Base-by-base conservation (phyloP, 2,888 invertebrate genomes). In the Stictocephala bisonia region DNA sequence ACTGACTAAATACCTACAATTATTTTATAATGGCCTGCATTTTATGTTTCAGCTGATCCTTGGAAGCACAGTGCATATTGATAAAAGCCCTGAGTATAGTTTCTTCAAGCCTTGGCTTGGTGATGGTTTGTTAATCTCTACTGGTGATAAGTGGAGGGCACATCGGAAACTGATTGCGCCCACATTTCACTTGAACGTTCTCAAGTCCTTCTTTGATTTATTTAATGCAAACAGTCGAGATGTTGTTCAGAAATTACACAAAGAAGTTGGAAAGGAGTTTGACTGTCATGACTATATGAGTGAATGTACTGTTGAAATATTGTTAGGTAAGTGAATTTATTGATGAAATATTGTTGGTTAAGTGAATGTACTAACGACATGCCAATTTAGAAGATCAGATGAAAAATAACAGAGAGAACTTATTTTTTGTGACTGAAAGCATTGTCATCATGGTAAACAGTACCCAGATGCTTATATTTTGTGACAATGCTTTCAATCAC, bases 91-190 rank as follows among this genome's bases (percentile, higher is more conserved):
- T 11, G 84, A 84, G 72, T 84, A 84, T 76, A 73, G 79, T 26
- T 80, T 82, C 60, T 84, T 84, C 77, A 79, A 84, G 76, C 84
- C 84, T n/a, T 84, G 84, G 84, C 80, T 84, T 20, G 84, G 84
- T 67, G 81, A 84, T 72, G 84, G 84, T 20, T 79, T 84, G 7
- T 80, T 84, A 20, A 84, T 84, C 71, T 83, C 82, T 70, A 83
- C 83, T 75, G 93, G 93, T 81, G 90, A 90, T 80, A 93, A 93
- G 88, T 94, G 94, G 94, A 89, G 92, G 66, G 89, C 92, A 20
- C 94, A 94, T 83, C 89, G 94, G 79, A 94, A 94, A 85, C 85
- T 94, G 78, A 94, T 94, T 78, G 94, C 94, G 9, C 94, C 94
- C 53, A 94, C 94, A 76, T 94, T 94, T 90, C 94, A 94, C 82